Evolutionary conservation across 2,797 vertebrate species (phyloP), one percentile per base, ranked within the genome.

Genomic region (Serranus cabrilla): DNA sequence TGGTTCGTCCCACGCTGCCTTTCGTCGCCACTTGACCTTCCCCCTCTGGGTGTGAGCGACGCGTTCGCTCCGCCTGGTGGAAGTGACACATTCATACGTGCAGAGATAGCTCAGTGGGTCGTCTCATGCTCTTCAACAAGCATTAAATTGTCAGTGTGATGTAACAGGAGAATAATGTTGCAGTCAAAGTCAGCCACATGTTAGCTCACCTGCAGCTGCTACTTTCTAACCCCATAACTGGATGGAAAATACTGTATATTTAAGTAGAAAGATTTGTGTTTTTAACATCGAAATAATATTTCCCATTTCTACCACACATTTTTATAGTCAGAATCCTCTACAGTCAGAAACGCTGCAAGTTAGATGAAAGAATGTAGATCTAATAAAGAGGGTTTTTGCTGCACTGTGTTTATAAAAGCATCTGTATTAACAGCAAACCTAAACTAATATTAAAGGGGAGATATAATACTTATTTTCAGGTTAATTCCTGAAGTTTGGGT

Each of bases 31-130:
- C 79, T 16, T 88, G 77, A 67, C 81, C 91, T 58, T 91, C 89
- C 1, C 93, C 91, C 76, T 94, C 94, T 4, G 89, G 81, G 73
- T 95, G 84, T 5, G 95, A 96, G 52, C 94, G 94, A 0, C 85
- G 87, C 12, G 68, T 85, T 68, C 95, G 88, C 34, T 84, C 83
- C 12, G 64, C 66, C 93, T 95, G 80, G 5, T 62, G 27, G 18
- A 46, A 39, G 40, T 1, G 20, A 72, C 3, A 5, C 11, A 63
- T 61, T 62, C 12, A 63, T 23, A 47, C 7, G 58, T 20, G 31
- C 11, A 51, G 25, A 52, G 16, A 50, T 0, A 1, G 18, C 31
- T 71, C 10, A 56, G 61, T 51, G 11, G 7, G 8, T 59, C 46
- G 16, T 58, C 6, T 12, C n/a, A 12, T 57, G n/a, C 20, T 68